Conservation (phyloP, 2,888 invertebrate species). For the Oconnorella tubifera region DNA sequence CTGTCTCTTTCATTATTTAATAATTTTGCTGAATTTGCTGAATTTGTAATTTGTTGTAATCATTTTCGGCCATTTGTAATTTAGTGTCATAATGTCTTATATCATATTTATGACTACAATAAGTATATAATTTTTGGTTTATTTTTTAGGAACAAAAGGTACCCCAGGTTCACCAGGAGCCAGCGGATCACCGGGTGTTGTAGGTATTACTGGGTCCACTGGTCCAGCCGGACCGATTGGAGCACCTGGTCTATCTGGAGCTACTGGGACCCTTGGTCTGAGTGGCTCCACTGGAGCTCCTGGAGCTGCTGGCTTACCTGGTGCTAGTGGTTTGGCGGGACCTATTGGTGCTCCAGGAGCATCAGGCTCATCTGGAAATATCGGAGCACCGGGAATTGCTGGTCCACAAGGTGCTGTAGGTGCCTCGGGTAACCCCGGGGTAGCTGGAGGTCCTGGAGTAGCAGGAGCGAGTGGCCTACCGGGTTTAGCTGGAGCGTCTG, state of each 20-base stretch:
- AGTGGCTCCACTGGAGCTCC: conserved; percentile 20
- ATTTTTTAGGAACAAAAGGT: no score
- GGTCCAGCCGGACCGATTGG: conserved; percentile 19
- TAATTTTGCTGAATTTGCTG: no score
- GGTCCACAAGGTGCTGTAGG: not conserved
- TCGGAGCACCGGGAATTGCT: conserved; percentile 7
- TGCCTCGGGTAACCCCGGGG: conserved; percentile 9
- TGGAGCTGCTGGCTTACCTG: conserved; percentile 28
- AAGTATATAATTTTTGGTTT: no score
- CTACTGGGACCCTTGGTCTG: conserved; percentile 20
- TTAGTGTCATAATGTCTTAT: no score
- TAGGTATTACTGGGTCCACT: not conserved
- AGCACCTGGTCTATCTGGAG: conserved; percentile 13
- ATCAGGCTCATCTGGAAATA: conserved; percentile 23
- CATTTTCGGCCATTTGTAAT: no score
- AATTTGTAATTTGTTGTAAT: no score
- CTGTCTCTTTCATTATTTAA: no score
- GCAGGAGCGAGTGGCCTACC: conserved; percentile 25
- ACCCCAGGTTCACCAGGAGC: not conserved
- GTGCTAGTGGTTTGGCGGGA: conserved; percentile 29
- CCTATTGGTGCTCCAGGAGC: conserved; percentile 18
- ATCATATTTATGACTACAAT: no score
- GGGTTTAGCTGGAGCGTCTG: conserved; percentile 5
- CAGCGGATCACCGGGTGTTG: not conserved
- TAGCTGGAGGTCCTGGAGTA: conserved; percentile 3